These are phyloP conservation scores for Benitochromis conjunctus DNA, from an alignment of 2,113 vertebrate genomes.

Conservation along the genomic window DNA sequence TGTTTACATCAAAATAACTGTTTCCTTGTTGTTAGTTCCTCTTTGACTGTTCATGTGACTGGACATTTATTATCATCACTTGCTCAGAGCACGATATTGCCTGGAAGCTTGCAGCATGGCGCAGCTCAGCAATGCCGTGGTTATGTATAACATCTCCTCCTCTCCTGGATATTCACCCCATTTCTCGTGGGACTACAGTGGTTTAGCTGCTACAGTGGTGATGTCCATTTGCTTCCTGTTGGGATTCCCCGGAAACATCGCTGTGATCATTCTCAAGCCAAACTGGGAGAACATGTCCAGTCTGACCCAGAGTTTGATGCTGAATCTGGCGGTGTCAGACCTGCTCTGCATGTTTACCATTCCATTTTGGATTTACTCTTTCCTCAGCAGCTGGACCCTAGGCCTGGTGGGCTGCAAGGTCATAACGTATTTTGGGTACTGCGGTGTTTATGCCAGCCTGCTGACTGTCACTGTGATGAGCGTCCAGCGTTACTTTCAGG, in stretches of 20 bases:
- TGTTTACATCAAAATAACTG: fast-evolving
- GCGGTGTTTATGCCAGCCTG: background rate
- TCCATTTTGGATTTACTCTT: slow-evolving; percentile 1
- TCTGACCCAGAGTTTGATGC: slow-evolving; percentile 15
- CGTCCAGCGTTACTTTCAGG: slow-evolving; percentile 19
- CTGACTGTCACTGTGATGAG: slow-evolving; percentile 11
- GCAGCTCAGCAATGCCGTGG: background rate
- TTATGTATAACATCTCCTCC: background rate
- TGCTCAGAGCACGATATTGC: fast-evolving
- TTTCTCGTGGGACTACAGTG: background rate
- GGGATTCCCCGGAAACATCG: slow-evolving; percentile 30
- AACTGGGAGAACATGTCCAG: slow-evolving; percentile 1
- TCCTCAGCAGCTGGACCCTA: background rate
- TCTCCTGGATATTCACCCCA: background rate
- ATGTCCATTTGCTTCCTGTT: background rate
- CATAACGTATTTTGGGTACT: background rate
- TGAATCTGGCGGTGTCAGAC: slow-evolving; percentile 18
- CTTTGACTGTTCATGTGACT: background rate
- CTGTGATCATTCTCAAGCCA: slow-evolving; percentile 1
- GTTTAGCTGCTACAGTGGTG: background rate
- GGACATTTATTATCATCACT: background rate
- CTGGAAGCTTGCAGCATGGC: background rate
- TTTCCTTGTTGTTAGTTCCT: background rate
- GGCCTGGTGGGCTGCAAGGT: slow-evolving; percentile 1
- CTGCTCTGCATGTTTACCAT: slow-evolving; percentile 9